phyloP scores from a whole-genome alignment of 2,797 vertebrate species.

The Ctenochaetus hawaiiensis region DNA sequence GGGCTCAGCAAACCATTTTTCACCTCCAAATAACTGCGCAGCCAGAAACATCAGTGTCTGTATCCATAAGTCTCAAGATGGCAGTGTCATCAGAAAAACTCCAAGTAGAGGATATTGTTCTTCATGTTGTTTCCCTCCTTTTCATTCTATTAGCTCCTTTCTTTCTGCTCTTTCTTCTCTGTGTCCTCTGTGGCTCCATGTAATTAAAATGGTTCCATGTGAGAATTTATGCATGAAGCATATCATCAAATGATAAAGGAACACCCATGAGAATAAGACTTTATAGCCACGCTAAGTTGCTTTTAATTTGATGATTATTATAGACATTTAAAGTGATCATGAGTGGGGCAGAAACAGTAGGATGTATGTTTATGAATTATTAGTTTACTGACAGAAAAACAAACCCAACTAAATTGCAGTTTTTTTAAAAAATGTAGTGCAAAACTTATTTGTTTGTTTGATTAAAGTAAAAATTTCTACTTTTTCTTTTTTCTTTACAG shows the following conservation, averaged over 20 bases:
- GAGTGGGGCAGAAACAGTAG: neutral
- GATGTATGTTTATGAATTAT: neutral
- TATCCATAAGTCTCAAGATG: no score
- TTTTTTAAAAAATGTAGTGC: no score
- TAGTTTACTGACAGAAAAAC: neutral
- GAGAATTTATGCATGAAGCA: neutral
- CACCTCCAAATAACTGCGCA: no score
- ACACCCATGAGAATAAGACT: neutral
- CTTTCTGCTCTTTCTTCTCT: neutral
- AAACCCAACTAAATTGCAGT: neutral
- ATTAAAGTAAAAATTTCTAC: no score
- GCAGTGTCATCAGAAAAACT: no score
- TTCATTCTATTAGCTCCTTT: neutral
- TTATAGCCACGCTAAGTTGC: neutral
- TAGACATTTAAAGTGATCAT: neutral
- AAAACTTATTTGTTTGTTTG: no score
- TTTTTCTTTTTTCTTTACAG: no score
- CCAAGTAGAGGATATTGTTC: neutral
- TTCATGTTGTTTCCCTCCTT: neutral
- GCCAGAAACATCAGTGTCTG: no score
- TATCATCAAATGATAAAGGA: slow-evolving; percentile 4
- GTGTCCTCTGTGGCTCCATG: neutral
- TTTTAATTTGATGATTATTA: neutral
- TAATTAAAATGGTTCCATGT: slow-evolving; percentile 5
- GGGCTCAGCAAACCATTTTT: no score